Percentiles rank a stretch among this genome's conserved stretches.
Conservation (phyloP, 2,797 vertebrate genomes). For the Silurus lanzhouensis region DNA sequence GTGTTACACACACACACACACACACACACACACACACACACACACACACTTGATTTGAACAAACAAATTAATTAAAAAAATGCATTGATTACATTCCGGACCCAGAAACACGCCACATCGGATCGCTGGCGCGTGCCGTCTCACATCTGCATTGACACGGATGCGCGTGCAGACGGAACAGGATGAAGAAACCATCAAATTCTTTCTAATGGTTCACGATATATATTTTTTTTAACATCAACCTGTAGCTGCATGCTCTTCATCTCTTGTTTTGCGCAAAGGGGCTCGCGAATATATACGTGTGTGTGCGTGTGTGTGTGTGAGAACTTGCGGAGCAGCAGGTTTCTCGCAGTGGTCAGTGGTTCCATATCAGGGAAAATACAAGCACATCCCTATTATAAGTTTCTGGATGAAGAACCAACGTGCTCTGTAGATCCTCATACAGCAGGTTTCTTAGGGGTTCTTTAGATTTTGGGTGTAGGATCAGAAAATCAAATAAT, state of each 20-base stretch:
- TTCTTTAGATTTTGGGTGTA: no score
- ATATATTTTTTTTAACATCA: slow-evolving; percentile 31
- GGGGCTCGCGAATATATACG: no score
- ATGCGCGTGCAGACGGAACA: slow-evolving; percentile 9
- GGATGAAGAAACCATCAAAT: background rate
- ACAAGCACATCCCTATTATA: background rate
- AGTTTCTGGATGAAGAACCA: background rate
- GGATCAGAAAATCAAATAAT: no score
- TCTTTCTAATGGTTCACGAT: background rate
- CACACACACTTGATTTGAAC: slow-evolving; percentile 74
- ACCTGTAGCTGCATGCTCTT: slow-evolving; percentile 17
- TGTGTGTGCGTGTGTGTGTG: background rate
- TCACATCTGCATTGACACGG: slow-evolving; percentile 58
- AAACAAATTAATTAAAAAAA: no score
- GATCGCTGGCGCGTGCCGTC: slow-evolving; percentile 28
- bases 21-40: slow-evolving; percentile 46
- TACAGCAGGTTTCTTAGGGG: background rate
- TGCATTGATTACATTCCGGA: background rate
- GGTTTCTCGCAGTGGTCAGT: background rate
- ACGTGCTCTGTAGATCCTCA: background rate
- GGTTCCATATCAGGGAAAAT: background rate
- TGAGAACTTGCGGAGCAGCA: no score
- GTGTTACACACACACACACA: background rate
- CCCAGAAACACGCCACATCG: background rate
- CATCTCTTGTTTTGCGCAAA: background rate